Conservation (phyloP, 2,888 invertebrate genomes). For the Physocephala rufipes region DNA sequence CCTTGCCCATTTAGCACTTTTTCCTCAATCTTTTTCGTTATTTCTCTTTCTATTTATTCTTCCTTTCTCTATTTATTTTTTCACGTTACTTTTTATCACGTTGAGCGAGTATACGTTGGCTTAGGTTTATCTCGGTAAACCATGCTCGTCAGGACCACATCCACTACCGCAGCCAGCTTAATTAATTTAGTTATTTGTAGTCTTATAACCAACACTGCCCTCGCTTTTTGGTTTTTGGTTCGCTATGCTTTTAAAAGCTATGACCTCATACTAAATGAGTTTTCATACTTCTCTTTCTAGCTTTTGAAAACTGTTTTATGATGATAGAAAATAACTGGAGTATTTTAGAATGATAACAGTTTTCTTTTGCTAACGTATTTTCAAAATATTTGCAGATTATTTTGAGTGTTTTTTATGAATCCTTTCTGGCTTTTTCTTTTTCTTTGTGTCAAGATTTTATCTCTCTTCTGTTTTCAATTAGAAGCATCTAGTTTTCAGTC, state of each 20-base stretch:
- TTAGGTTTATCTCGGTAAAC: constrained; percentile 9
- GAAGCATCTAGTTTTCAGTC: no score
- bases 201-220: no score
- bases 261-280: background rate
- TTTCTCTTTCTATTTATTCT: background rate
- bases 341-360: background rate
- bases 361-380: background rate
- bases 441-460: background rate
- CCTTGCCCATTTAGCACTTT: background rate
- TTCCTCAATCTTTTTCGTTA: background rate
- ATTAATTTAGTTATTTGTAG: constrained; percentile 14
- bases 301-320: no score
- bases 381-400: background rate
- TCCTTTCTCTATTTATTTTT: no score
- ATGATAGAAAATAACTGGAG: background rate
- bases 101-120: background rate
- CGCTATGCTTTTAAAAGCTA: background rate
- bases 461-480: no score
- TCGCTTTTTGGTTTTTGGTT: background rate
- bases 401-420: background rate
- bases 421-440: background rate
- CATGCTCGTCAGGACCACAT: background rate
- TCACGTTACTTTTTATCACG: no score
- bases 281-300: background rate
- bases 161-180: background rate